Evolutionary conservation across 2,888 invertebrate species (phyloP).

Genomic region (Metalampra italica): DNA sequence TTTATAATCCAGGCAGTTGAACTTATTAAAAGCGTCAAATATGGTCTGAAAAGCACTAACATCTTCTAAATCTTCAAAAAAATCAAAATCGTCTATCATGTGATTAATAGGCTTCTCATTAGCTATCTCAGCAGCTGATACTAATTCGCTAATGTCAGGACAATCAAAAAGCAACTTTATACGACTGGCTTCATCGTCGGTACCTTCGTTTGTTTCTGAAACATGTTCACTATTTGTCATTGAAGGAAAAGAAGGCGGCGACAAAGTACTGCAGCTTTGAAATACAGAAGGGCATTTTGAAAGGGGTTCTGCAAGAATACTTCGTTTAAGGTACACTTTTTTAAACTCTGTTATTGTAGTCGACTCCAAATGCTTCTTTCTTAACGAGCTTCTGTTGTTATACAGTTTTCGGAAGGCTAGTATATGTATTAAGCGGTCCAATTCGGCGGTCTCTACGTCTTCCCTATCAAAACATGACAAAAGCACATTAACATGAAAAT

Average conservation of each 20-base stretch:
- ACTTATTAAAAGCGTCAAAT: slow-evolving; percentile 53
- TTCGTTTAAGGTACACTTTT: slow-evolving; percentile 61
- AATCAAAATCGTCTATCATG: slow-evolving; percentile 61
- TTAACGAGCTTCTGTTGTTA: slow-evolving; percentile 61
- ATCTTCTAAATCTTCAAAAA: slow-evolving; percentile 61
- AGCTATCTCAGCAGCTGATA: slow-evolving; percentile 61
- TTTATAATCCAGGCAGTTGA: slow-evolving; percentile 67
- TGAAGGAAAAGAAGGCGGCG: slow-evolving; percentile 43
- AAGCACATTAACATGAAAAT: slow-evolving; percentile 60
- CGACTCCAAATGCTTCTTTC: slow-evolving; percentile 38
- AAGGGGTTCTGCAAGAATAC: slow-evolving; percentile 55
- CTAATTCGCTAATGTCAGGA: slow-evolving; percentile 64
- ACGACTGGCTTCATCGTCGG: slow-evolving; percentile 31
- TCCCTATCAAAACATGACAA: slow-evolving; percentile 59
- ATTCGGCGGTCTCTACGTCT: slow-evolving; percentile 56
- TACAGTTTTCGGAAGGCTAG: slow-evolving; percentile 61
- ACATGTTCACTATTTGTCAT: slow-evolving; percentile 41
- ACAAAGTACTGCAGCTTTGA: slow-evolving; percentile 22
- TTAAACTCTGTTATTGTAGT: slow-evolving; percentile 55
- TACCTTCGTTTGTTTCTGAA: slow-evolving; percentile 20
- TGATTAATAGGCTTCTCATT: slow-evolving; percentile 43
- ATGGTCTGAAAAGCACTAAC: slow-evolving; percentile 51
- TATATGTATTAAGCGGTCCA: slow-evolving; percentile 56
- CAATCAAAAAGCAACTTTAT: slow-evolving; percentile 58
- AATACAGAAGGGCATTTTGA: slow-evolving; percentile 27